phyloP scores from a whole-genome alignment of 2,113 vertebrate species.

The Lepus americanus region DNA sequence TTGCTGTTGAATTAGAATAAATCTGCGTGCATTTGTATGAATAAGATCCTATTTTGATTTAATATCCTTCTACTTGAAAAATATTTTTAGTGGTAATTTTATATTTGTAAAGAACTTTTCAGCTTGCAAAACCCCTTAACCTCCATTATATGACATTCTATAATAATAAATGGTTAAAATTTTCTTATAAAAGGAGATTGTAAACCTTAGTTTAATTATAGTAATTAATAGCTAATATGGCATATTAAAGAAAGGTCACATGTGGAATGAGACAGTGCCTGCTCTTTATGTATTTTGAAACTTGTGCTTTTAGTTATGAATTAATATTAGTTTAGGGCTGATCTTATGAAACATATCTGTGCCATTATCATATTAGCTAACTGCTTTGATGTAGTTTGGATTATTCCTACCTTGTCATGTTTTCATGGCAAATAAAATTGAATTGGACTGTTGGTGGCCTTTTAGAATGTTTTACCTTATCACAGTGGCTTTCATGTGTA shows the following conservation, averaged over 20 bases:
- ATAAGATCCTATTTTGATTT: constrained; percentile 39
- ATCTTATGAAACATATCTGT: constrained; percentile 24
- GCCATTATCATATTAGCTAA: constrained; percentile 9
- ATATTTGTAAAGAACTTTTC: constrained; percentile 9
- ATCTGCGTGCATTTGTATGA: constrained; percentile 42
- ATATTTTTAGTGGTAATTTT: background rate
- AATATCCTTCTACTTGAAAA: constrained; percentile 28
- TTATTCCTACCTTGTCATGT: constrained; percentile 56
- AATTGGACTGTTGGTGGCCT: constrained; percentile 35
- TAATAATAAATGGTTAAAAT: background rate
- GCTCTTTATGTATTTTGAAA: constrained; percentile 35
- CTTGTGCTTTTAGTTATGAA: constrained; percentile 52
- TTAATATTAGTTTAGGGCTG: constrained; percentile 30
- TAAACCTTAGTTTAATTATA: constrained; percentile 35
- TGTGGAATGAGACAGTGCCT: background rate
- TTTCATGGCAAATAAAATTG: constrained; percentile 66
- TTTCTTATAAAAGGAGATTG: constrained; percentile 30
- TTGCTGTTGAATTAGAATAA: constrained; percentile 5
- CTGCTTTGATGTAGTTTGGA: constrained; percentile 55
- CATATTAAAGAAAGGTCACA: background rate
- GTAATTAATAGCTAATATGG: background rate
- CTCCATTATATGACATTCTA: background rate
- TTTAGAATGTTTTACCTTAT: constrained; percentile 60
- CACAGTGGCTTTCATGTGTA: constrained; percentile 50
- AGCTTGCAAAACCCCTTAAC: background rate